Evolutionary conservation across 2,888 invertebrate species (phyloP).

Genomic region (Acleris sparsana): DNA sequence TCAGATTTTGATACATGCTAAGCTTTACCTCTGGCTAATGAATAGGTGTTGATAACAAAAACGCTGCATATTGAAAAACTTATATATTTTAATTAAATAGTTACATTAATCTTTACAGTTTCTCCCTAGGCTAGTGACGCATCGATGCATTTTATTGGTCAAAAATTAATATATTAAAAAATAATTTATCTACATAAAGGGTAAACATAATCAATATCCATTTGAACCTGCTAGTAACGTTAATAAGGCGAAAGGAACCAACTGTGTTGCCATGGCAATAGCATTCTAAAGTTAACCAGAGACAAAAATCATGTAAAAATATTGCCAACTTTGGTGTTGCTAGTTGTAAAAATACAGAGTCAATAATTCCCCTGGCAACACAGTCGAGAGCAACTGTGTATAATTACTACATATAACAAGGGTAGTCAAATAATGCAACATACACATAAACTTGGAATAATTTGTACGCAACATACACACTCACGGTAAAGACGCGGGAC

Average conservation of each 20-base stretch:
- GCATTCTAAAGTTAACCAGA: conserved; percentile 34
- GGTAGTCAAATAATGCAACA: conserved; percentile 50
- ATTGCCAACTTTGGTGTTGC: conserved; percentile 34
- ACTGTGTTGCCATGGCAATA: conserved; percentile 58
- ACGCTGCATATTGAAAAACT: conserved; percentile 70
- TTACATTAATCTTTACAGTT: conserved; percentile 82
- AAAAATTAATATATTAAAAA: conserved; percentile 75
- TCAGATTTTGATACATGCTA: no score
- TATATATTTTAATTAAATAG: conserved; percentile 83
- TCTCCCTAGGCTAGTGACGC: conserved; percentile 81
- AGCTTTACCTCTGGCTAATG: no score
- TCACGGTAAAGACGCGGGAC: conserved; percentile 44
- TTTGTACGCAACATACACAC: conserved; percentile 56
- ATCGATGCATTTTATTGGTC: conserved; percentile 81
- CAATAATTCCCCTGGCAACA: conserved; percentile 48
- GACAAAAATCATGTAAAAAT: conserved; percentile 38
- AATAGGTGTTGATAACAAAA: conserved; percentile 37
- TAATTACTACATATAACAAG: conserved; percentile 61
- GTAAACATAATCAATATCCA: conserved; percentile 71
- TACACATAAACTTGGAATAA: conserved; percentile 59
- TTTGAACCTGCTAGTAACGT: conserved; percentile 63
- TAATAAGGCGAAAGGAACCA: conserved; percentile 52
- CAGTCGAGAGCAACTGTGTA: conserved; percentile 46
- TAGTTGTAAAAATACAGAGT: conserved; percentile 35
- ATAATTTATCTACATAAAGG: conserved; percentile 78